Evolutionary conservation across 2,113 vertebrate species (phyloP), one percentile per base, ranked within the genome.

Genomic region (Syrrhaptes paradoxus): DNA sequence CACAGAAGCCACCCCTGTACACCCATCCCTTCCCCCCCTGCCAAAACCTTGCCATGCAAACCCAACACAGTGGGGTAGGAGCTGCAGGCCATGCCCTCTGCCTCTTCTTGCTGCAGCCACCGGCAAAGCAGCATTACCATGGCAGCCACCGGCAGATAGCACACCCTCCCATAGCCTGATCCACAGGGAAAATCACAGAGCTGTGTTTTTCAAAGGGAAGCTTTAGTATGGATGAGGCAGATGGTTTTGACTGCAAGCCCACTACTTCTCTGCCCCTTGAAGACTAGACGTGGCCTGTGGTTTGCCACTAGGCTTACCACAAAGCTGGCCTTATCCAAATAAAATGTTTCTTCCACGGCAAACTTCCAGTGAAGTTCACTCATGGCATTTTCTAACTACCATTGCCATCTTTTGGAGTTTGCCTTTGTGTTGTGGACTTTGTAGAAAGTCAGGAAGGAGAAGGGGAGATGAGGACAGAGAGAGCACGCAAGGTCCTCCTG

Each of bases 221-320:
- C 49, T 91, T 86, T 76, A 36, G 63, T 66, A 58, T 26, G 38
- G 63, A 57, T 3, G 34, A 74, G 21, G 67, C 63, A 80, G 72
- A 74, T 67, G 73, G 63, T 81, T 95, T 84, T 77, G 48, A 92
- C 89, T 81, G 59, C 68, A 86, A 97, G 55, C 48, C 65, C 0
- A 3, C 59, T 58, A n/a, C 46, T 94, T 93, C 72, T 61, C 75
- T 71, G 72, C 76, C 72, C 88, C 55, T 80, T 88, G 65, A 92
- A 90, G 89, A 80, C 38, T 43, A 84, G 57, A 93, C 92, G 91
- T 84, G 92, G 88, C 93, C 83, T 86, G 88, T 81, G 95, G 96
- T 90, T 95, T 74, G 55, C 86, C 80, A 45, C 89, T 63, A 74
- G 76, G 72, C 71, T 83, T 95, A 74, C 88, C 65, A 63, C 57